Percentiles rank a stretch among this genome's conserved stretches.
Conservation (phyloP, 2,888 invertebrate species). For the Dolichopus griseipennis region DNA sequence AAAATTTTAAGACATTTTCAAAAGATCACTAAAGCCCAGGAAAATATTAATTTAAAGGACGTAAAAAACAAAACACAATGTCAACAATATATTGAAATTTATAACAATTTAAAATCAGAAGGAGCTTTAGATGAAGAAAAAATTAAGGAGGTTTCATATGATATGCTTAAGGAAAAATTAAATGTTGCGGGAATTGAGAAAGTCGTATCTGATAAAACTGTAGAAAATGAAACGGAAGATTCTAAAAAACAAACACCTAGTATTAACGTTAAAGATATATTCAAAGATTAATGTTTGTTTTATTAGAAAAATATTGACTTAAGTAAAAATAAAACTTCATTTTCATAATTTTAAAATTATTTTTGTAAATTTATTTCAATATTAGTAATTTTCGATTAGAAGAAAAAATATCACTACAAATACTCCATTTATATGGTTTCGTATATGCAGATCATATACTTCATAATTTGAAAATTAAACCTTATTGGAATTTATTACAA, state of each 20-base stretch:
- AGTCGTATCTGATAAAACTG: slow-evolving; percentile 17
- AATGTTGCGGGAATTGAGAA: slow-evolving; percentile 2
- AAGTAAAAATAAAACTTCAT: background rate
- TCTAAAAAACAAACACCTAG: slow-evolving; percentile 28
- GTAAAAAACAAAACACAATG: slow-evolving; percentile 43
- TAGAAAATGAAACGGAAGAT: slow-evolving; percentile 29
- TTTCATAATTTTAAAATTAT: background rate
- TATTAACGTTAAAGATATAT: slow-evolving; percentile 36
- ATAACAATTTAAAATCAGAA: slow-evolving; percentile 50
- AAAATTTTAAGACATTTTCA: slow-evolving; percentile 56
- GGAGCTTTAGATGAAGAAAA: slow-evolving; percentile 48
- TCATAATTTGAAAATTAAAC: background rate
- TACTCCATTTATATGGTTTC: background rate
- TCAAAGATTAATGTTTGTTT: slow-evolving; percentile 31
- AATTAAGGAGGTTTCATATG: slow-evolving; percentile 45
- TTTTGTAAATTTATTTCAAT: background rate
- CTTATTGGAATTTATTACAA: too few species aligned
- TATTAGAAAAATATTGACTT: background rate
- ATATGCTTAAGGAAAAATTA: slow-evolving; percentile 39
- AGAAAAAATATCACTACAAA: background rate
- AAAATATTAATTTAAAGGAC: slow-evolving; percentile 49
- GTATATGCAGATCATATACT: background rate
- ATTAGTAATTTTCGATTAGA: background rate
- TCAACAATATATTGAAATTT: slow-evolving; percentile 54
- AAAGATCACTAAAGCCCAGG: slow-evolving; percentile 49